phyloP scores from a whole-genome alignment of 2,797 vertebrate species.

The Propithecus deckenii region DNA sequence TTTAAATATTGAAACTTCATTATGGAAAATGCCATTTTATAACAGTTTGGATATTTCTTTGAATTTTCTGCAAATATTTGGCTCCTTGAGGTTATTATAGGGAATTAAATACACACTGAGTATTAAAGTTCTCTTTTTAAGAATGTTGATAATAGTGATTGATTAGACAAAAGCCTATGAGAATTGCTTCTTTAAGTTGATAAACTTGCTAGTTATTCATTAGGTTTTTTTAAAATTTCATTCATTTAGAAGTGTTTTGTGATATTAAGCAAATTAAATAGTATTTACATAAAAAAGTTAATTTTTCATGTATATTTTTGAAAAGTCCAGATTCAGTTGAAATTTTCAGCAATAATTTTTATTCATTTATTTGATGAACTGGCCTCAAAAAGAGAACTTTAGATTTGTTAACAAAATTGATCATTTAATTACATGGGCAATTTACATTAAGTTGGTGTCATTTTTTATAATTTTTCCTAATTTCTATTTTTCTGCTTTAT shows the following conservation, averaged over 20 bases:
- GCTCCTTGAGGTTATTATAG: neutral
- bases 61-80: neutral
- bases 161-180: neutral
- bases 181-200: neutral
- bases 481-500: neutral
- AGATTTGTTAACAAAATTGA: neutral
- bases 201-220: neutral
- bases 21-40: neutral
- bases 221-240: neutral
- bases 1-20: conserved; percentile 20
- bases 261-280: conserved; percentile 3
- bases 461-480: conserved; percentile 17
- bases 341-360: neutral
- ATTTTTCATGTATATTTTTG: neutral
- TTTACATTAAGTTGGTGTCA: neutral
- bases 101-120: neutral
- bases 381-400: neutral
- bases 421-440: neutral
- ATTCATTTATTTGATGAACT: neutral
- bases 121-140: conserved; percentile 26
- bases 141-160: neutral
- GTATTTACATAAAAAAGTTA: neutral
- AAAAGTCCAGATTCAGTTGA: neutral
- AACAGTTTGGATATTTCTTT: neutral
- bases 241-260: conserved; percentile 12